phyloP scores from a whole-genome alignment of 2,888 invertebrate species.

The Sthenelais limicola region DNA sequence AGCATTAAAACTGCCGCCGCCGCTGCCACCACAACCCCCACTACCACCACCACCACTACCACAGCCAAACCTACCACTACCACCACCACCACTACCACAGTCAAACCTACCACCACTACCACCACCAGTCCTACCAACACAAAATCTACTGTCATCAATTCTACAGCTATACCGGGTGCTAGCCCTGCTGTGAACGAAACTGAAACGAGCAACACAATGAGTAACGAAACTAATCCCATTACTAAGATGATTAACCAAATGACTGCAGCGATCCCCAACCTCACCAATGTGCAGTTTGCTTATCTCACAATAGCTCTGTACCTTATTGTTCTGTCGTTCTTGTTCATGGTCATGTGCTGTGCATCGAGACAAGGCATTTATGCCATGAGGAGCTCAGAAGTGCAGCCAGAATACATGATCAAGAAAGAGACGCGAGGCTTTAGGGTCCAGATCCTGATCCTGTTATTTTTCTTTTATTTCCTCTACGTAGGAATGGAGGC shows the following conservation, averaged over 20 bases:
- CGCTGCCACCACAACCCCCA: neutral
- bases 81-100: conserved; percentile 48
- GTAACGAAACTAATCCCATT: neutral
- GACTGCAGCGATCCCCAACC: conserved; percentile 53
- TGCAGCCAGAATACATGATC: conserved; percentile 29
- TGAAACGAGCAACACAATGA: neutral
- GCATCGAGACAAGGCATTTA: conserved; percentile 22
- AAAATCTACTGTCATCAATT: conserved; percentile 18
- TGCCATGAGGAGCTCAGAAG: conserved; percentile 8
- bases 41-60: conserved; percentile 26
- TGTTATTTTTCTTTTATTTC: conserved; percentile 71
- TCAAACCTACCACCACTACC: conserved; percentile 42
- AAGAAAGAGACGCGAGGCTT: conserved; percentile 52
- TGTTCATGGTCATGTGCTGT: conserved; percentile 70
- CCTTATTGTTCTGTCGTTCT: conserved; percentile 64
- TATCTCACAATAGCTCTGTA: conserved; percentile 70
- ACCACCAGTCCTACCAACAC: conserved; percentile 30
- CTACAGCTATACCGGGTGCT: neutral
- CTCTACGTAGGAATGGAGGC: conserved; percentile 73
- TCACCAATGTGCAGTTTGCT: conserved; percentile 70
- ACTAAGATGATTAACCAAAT: conserved; percentile 43
- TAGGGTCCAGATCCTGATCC: conserved; percentile 61
- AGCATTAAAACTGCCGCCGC: neutral
- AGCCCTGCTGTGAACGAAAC: neutral
- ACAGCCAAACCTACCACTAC: conserved; percentile 35